Conservation (phyloP, 2,113 vertebrate genomes). For the Zapornia atra region DNA sequence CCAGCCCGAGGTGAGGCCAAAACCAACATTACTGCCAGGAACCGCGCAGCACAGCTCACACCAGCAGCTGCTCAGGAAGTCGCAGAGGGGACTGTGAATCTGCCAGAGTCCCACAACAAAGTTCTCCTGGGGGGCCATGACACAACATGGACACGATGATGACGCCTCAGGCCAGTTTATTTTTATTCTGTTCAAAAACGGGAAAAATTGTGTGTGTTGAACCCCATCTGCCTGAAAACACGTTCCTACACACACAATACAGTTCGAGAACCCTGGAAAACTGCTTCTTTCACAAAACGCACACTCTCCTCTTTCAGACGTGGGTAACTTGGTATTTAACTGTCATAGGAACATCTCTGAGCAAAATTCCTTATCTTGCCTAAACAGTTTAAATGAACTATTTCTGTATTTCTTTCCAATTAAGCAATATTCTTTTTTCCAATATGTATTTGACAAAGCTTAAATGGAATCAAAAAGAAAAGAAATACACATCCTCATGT, state of each 20-base stretch:
- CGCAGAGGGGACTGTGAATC: neutral
- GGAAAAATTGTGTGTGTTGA: neutral
- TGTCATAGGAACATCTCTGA: rapidly evolving
- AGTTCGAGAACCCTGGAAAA: neutral
- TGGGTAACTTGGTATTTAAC: neutral
- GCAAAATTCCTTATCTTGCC: neutral
- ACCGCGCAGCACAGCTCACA: neutral
- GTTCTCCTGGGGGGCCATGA: neutral
- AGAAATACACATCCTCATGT: neutral
- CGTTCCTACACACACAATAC: too few species aligned
- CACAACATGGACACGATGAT: too few species aligned
- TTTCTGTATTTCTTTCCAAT: neutral
- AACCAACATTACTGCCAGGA: neutral
- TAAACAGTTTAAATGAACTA: neutral
- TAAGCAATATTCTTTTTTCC: neutral
- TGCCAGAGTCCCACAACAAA: neutral
- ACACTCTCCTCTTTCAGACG: neutral
- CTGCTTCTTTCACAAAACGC: neutral
- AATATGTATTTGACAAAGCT: neutral
- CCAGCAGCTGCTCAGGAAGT: neutral
- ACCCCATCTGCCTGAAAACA: neutral
- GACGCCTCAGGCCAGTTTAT: neutral
- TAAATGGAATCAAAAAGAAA: neutral
- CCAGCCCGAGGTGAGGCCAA: neutral
- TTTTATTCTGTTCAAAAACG: neutral